phyloP scores from a whole-genome alignment of 2,113 vertebrate genomes.

The Rana temporaria region DNA sequence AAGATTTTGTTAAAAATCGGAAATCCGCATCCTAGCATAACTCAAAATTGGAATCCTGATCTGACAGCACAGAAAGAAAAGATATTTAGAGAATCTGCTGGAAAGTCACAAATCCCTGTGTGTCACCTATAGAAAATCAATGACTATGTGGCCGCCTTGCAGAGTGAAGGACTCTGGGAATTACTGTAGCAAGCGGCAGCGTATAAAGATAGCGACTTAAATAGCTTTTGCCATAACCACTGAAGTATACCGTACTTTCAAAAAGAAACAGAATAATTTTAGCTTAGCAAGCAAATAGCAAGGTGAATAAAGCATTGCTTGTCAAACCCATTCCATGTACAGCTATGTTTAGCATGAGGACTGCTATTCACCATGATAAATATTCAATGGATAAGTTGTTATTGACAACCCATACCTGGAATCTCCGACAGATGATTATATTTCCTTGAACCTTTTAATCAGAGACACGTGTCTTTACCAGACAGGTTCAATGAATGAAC shows the following conservation, averaged over 20 bases:
- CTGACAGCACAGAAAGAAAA: too few relatives aligned
- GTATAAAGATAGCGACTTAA: constrained; percentile 11
- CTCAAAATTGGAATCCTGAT: too few relatives aligned
- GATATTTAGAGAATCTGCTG: too few relatives aligned
- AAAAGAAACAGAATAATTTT: constrained; percentile 24
- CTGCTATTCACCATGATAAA: constrained; percentile 20
- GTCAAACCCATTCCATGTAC: constrained; percentile 11
- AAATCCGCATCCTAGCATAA: too few relatives aligned
- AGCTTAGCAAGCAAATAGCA: constrained; percentile 31
- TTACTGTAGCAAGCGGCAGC: not conserved
- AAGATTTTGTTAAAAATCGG: too few relatives aligned
- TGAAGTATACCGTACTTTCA: constrained; percentile 12
- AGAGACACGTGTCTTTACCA: not conserved
- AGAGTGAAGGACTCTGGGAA: constrained; percentile 2
- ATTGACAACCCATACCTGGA: constrained; percentile 26
- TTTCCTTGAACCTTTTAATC: constrained; percentile 12
- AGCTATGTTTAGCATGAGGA: constrained; percentile 33
- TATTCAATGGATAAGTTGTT: constrained; percentile 27
- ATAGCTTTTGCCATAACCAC: constrained; percentile 21
- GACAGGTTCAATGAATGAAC: not conserved
- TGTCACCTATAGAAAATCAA: too few relatives aligned
- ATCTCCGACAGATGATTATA: constrained; percentile 12
- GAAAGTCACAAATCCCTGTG: too few relatives aligned
- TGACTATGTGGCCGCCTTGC: too few relatives aligned
- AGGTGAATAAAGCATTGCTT: constrained; percentile 25